A percentile compares a stretch with the other conserved stretches of the same genome.
Conservation (phyloP, 2,888 invertebrate genomes). For the Parochlus steinenii region DNA sequence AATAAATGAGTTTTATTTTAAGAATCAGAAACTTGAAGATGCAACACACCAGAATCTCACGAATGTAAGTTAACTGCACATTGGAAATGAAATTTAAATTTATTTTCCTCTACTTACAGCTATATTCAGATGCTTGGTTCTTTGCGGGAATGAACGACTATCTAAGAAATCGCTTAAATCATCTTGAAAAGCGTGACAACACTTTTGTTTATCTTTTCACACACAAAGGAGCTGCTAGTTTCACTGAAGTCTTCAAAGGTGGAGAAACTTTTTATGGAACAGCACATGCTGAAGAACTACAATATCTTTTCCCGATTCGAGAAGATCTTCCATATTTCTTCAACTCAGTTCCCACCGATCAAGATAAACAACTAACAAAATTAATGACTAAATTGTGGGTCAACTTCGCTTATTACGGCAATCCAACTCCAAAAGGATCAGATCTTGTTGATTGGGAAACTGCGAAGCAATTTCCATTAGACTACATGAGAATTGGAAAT, state of each 20-base stretch:
- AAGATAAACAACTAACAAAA: constrained; percentile 44
- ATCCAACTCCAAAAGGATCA: constrained; percentile 42
- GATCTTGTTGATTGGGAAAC: constrained; percentile 39
- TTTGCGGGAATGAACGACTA: constrained; percentile 45
- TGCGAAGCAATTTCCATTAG: constrained; percentile 23
- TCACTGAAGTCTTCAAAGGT: constrained; percentile 50
- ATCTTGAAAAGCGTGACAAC: constrained; percentile 27
- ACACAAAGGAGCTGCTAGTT: constrained; percentile 49
- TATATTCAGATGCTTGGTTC: constrained; percentile 58
- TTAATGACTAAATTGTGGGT: constrained; percentile 50
- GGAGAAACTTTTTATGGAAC: constrained; percentile 50
- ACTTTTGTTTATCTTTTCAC: constrained; percentile 51
- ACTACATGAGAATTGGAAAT: constrained; percentile 34
- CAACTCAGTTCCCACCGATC: constrained; percentile 34
- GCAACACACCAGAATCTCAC: constrained; percentile 35
- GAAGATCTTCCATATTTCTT: constrained; percentile 35
- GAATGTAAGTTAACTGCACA: constrained; percentile 33
- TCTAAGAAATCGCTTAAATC: constrained; percentile 35
- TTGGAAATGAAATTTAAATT: neutral
- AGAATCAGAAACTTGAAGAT: constrained; percentile 29
- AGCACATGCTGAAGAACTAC: constrained; percentile 69
- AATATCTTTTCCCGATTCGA: constrained; percentile 58
- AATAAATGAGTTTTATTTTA: constrained; percentile 41
- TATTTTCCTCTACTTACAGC: constrained; percentile 32
- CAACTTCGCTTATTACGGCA: constrained; percentile 57